A percentile compares a stretch with the other conserved stretches of the same genome.
Evolutionary conservation across 2,888 invertebrate species (phyloP).

Genomic region (Bellardia bayeri): DNA sequence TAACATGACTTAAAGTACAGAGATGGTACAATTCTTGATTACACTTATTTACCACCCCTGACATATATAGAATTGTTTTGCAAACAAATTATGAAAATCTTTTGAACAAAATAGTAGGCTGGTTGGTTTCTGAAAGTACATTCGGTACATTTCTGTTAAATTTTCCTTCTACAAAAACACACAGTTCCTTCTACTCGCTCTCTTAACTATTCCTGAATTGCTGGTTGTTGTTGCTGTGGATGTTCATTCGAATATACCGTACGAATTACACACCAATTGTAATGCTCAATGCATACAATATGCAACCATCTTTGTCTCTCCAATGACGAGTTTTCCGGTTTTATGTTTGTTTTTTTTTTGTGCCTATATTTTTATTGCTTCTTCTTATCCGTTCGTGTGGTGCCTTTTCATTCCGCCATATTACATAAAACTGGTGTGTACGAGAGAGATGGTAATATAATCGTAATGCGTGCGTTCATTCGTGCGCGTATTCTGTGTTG

Average conservation of each 20-base stretch:
- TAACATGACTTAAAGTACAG: too few relatives aligned
- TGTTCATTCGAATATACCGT: background rate
- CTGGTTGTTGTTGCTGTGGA: too few relatives aligned
- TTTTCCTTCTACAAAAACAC: background rate
- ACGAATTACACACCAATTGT: constrained; percentile 44
- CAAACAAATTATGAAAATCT: too few relatives aligned
- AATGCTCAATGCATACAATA: background rate
- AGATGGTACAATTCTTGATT: too few relatives aligned
- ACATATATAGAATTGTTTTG: too few relatives aligned
- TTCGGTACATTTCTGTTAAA: background rate
- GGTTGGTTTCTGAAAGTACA: background rate
- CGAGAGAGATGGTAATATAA: constrained; percentile 26
- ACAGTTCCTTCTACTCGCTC: background rate
- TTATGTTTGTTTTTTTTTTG: background rate
- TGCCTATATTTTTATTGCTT: background rate
- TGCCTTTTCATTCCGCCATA: background rate
- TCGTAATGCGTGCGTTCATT: constrained; percentile 31
- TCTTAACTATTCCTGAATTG: too few relatives aligned
- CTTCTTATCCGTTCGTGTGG: background rate
- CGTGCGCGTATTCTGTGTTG: constrained; percentile 28
- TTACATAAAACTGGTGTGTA: background rate
- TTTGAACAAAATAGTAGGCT: too few relatives aligned
- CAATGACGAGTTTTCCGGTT: background rate
- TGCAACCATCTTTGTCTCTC: constrained; percentile 35
- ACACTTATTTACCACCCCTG: too few relatives aligned